Evolutionary conservation across 2,113 vertebrate species (phyloP), one percentile per base, ranked within the genome.

Genomic region (Equus przewalskii): DNA sequence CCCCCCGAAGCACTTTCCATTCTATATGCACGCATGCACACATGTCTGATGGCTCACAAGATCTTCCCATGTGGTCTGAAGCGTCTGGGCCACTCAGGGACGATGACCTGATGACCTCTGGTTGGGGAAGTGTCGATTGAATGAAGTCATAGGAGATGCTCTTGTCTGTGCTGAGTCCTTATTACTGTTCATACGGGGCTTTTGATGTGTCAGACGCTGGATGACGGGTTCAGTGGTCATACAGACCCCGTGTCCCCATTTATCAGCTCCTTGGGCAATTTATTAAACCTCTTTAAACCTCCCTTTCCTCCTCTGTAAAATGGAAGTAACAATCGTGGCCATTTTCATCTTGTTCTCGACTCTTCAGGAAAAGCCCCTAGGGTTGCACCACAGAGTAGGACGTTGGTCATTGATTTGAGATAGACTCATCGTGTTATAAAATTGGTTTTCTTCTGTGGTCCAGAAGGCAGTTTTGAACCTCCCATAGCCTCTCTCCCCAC

Each of bases 21-120:
- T 33, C 58, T 6, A 2, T 4, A 5, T 0, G 0, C 18, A 6
- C 24, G 24, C 11, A 4, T 36, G 62, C 3, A 1, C 9, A 13
- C 36, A 4, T 7, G 1, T 62, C 49, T 54, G 64, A 41, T 11
- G 4, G 81, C 30, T 56, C 75, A 9, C 1, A 11, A 16, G 65
- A 36, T 21, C 90, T 41, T 44, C 56, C 69, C 6, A 1, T 1
- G 28, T 44, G 67, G 56, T 67, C 65, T 96, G 36, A n/a, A n/a
- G n/a, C 13, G 6, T 92, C 67, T 33, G 19, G 67, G n/a, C n/a
- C 22, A 46, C 22, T 54, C 73, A 36, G 64, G 33, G 13, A 2
- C 1, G 1, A 7, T 46, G 89, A 72, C 54, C 82, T 30, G 51
- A 2, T 76, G 91, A 70, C 54, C 86, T 65, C 41, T 82, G 70